A percentile compares a stretch with the other conserved stretches of the same genome.
Evolutionary conservation across 1,140 invertebrate genomes (phyloP).

Genomic region (Caerostris extrusa): DNA sequence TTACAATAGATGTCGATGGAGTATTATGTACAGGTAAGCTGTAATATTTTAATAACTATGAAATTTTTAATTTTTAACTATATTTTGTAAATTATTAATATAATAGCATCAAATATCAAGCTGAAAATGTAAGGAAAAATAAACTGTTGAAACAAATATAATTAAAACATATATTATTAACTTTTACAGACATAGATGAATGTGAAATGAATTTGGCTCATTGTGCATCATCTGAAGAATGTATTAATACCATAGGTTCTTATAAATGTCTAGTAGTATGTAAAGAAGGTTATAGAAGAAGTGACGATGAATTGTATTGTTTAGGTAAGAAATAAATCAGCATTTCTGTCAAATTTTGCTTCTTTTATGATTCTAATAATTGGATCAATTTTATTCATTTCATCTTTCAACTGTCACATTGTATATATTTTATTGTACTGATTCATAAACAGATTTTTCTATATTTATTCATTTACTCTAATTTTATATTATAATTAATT

Average conservation of each 20-base stretch:
- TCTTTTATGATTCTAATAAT: not conserved
- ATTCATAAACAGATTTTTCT: too few species aligned
- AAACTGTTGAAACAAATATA: too few species aligned
- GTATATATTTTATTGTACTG: too few species aligned
- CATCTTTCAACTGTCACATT: too few species aligned
- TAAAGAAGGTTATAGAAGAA: slow-evolving; percentile 87
- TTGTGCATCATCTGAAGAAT: slow-evolving; percentile 87
- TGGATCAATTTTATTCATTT: not conserved
- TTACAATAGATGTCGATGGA: slow-evolving; percentile 80
- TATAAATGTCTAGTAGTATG: slow-evolving; percentile 88
- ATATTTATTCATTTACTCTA: too few species aligned
- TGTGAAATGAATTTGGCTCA: slow-evolving; percentile 80
- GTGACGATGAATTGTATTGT: slow-evolving; percentile 80
- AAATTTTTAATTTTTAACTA: too few species aligned
- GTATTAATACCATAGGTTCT: slow-evolving; percentile 88
- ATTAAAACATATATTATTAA: not conserved
- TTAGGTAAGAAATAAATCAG: slow-evolving; percentile 79
- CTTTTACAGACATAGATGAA: slow-evolving; percentile 81
- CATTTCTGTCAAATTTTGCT: not conserved
- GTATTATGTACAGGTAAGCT: slow-evolving; percentile 80
- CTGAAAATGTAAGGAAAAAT: too few species aligned
- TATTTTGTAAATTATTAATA: too few species aligned
- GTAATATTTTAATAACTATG: too few species aligned
- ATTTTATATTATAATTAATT: too few species aligned
- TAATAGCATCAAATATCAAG: too few species aligned